Percentiles rank a stretch among this genome's conserved stretches.
Evolutionary conservation across 92 coral and sea anemone genomes (phyloP).

Genomic region (Scolanthus callimorphus): DNA sequence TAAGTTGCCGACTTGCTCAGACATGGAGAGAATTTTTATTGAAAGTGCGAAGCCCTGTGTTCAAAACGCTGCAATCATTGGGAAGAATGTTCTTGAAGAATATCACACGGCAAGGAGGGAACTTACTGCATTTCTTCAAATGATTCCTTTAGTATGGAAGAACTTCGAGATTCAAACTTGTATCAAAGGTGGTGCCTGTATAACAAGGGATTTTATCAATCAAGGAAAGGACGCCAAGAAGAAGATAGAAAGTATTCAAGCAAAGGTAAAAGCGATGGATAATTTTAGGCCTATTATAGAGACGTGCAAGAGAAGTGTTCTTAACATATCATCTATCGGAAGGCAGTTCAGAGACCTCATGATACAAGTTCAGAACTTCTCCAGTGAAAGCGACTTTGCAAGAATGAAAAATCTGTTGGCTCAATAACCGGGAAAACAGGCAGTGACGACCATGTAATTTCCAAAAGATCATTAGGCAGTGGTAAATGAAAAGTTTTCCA

Average conservation of each 20-base stretch:
- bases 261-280: conserved; percentile 35
- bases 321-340: conserved; percentile 10
- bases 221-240: conserved; percentile 51
- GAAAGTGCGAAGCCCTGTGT: conserved; percentile 51
- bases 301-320: conserved; percentile 23
- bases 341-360: conserved; percentile 7
- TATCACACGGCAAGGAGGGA: conserved; percentile 52
- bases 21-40: conserved; percentile 24
- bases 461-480: conserved; percentile 4
- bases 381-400: conserved; percentile 1
- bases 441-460: background rate
- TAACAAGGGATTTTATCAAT: conserved; percentile 54
- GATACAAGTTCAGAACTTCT: conserved; percentile 11
- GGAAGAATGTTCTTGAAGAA: conserved; percentile 39
- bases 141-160: conserved; percentile 62
- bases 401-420: conserved; percentile 15
- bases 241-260: conserved; percentile 22
- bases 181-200: conserved; percentile 60
- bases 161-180: conserved; percentile 62
- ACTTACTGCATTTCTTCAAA: conserved; percentile 23
- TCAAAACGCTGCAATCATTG: conserved; percentile 45
- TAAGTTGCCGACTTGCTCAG: conserved; percentile 60
- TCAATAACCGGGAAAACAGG: conserved; percentile 20
- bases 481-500: conserved; percentile 17
- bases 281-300: conserved; percentile 4